These are phyloP conservation scores for Sebastes nivosus DNA, from an alignment of 2,797 vertebrate species.

Conservation along the genomic window DNA sequence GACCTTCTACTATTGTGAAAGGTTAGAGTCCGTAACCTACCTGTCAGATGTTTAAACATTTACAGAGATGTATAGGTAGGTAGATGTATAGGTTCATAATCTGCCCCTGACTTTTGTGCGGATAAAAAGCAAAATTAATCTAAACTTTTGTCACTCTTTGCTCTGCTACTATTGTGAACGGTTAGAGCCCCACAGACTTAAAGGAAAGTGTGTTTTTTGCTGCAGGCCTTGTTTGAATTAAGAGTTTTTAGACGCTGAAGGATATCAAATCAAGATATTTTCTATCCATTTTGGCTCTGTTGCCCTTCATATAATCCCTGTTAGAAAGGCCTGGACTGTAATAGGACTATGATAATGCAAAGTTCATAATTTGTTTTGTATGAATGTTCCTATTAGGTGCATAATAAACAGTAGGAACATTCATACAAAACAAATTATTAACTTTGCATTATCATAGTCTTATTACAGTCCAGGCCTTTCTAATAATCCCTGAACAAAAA, in stretches of 20 bases:
- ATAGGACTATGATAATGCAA: no score
- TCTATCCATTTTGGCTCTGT: constrained; percentile 56
- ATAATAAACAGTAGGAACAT: no score
- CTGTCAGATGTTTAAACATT: background rate
- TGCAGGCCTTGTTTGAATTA: constrained; percentile 25
- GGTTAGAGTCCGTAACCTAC: background rate
- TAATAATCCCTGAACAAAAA: background rate
- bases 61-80: background rate
- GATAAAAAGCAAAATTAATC: constrained; percentile 43
- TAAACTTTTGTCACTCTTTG: constrained; percentile 59
- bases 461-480: no score
- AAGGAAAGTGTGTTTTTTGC: constrained; percentile 10
- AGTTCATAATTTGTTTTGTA: no score
- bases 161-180: constrained; percentile 49
- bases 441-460: no score
- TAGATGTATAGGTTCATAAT: constrained; percentile 36
- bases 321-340: no score
- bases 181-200: constrained; percentile 47
- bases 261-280: constrained; percentile 60
- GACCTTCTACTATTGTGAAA: constrained; percentile 51
- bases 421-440: no score
- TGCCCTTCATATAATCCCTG: no score
- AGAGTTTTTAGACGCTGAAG: constrained; percentile 34
- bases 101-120: constrained; percentile 55
- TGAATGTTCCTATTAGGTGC: no score